phyloP scores from a whole-genome alignment of 2,113 vertebrate species.

The Tricholaema leucomelas region DNA sequence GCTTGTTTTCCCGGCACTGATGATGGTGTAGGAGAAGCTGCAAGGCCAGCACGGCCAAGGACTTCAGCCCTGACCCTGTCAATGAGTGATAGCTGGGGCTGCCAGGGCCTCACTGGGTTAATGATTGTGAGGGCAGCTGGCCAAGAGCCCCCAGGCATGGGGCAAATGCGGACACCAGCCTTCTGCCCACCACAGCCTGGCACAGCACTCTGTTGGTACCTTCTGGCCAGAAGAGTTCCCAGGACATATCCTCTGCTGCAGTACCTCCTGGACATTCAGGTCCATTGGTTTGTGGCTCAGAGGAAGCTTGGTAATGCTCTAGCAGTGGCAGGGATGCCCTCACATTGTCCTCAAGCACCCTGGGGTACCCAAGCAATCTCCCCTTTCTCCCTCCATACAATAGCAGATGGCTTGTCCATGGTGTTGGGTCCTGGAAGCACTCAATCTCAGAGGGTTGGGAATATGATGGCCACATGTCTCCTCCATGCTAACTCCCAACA shows the following conservation, averaged over 20 bases:
- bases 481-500: neutral
- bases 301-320: neutral
- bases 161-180: neutral
- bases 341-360: neutral
- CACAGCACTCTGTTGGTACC: neutral
- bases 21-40: neutral
- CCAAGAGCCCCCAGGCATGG: neutral
- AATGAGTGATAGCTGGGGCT: slow-evolving; percentile 60
- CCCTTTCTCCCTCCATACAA: neutral
- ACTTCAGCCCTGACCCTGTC: slow-evolving; percentile 59
- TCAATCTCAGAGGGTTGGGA: accelerated
- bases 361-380: neutral
- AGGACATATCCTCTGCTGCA: neutral
- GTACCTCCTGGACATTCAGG: neutral
- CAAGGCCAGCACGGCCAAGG: neutral
- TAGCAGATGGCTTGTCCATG: neutral
- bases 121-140: slow-evolving; percentile 55
- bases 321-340: neutral
- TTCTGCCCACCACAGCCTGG: neutral
- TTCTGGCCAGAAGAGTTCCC: neutral
- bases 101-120: slow-evolving; percentile 49
- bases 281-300: neutral
- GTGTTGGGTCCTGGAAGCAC: neutral
- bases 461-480: accelerated
- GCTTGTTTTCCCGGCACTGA: neutral